phyloP scores from a whole-genome alignment of 2,797 vertebrate species.

The Sebastiscus albofasciatus region DNA sequence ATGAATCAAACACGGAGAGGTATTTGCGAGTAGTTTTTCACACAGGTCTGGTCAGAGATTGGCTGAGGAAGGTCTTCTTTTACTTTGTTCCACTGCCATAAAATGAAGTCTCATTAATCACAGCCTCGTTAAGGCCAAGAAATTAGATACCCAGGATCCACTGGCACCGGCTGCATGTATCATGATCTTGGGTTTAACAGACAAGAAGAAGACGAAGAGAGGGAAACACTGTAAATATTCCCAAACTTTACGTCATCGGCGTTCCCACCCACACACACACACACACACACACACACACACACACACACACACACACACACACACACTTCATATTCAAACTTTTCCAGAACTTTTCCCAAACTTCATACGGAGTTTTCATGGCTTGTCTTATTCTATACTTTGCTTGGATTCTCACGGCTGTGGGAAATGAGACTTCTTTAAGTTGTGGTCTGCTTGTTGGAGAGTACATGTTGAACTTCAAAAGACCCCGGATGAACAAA shows the following conservation, averaged over 20 bases:
- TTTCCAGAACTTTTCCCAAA: conserved; percentile 31
- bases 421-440: background rate
- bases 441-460: background rate
- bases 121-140: conserved; percentile 41
- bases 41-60: conserved; percentile 8
- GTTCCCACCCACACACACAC: background rate
- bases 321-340: background rate
- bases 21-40: background rate
- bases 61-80: conserved; percentile 17
- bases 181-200: background rate
- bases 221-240: background rate
- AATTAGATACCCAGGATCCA: conserved; percentile 25
- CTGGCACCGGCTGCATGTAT: conserved; percentile 4
- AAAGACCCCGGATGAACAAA: background rate
- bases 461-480: background rate
- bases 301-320: background rate
- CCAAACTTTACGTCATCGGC: conserved; percentile 1
- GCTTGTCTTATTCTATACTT: conserved; percentile 22
- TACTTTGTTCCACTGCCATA: background rate
- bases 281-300: background rate
- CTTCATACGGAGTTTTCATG: conserved; percentile 7
- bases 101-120: conserved; percentile 50
- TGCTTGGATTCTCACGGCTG: background rate
- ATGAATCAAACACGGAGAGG: background rate
- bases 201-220: background rate